Percentiles rank a stretch among this genome's conserved stretches.
Evolutionary conservation across 2,797 vertebrate genomes (phyloP).

Genomic region (Phataginus tricuspis): DNA sequence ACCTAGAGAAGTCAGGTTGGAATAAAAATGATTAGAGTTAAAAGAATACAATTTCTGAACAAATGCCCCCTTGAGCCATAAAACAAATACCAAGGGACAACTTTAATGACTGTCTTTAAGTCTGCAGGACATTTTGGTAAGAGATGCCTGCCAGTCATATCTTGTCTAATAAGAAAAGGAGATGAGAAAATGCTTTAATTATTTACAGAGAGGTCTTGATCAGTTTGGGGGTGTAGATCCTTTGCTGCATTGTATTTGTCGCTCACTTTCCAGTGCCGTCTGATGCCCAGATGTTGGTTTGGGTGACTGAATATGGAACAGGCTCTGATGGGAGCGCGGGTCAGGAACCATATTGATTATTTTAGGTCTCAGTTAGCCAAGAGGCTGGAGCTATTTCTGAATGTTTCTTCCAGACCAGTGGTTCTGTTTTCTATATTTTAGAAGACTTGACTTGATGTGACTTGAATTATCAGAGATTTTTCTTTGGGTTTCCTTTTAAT

Average conservation of each 20-base stretch:
- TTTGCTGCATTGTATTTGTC: not conserved
- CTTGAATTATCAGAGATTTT: constrained; percentile 37
- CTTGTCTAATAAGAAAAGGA: not conserved
- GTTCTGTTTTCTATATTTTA: not conserved
- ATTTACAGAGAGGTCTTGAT: not conserved
- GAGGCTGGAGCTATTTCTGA: not conserved
- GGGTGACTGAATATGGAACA: not conserved
- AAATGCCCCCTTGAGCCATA: not conserved
- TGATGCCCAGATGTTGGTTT: not conserved
- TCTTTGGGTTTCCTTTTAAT: constrained; percentile 40
- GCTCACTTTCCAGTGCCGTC: not conserved
- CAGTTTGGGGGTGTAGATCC: not conserved
- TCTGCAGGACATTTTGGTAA: not conserved
- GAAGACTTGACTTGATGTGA: not conserved
- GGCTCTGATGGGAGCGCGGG: not conserved
- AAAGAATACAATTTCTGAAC: not conserved
- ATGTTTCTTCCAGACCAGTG: not conserved
- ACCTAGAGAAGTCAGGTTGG: not conserved
- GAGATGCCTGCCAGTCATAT: not conserved
- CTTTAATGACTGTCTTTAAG: not conserved
- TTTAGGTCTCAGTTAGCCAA: not conserved
- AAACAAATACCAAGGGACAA: not conserved
- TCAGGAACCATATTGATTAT: not conserved
- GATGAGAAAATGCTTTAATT: not conserved
- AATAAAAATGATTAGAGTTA: constrained; percentile 33